Conservation (phyloP, 2,797 vertebrate species). For the Spea hammondii region DNA sequence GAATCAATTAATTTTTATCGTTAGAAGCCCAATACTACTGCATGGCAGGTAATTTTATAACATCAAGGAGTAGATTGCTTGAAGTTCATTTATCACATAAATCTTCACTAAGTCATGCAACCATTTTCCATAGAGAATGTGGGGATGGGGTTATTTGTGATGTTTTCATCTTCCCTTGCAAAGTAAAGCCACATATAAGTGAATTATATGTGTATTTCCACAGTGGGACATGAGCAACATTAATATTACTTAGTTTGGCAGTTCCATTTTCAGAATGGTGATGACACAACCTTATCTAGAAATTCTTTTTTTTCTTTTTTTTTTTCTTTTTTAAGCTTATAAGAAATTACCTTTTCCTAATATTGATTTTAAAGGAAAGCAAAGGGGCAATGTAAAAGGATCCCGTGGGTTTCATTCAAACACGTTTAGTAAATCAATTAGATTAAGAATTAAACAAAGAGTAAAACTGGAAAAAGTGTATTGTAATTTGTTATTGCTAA, state of each 20-base stretch:
- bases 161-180: slow-evolving; percentile 28
- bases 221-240: slow-evolving; percentile 52
- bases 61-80: slow-evolving; percentile 50
- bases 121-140: slow-evolving; percentile 54
- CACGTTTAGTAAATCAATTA: too few relatives aligned
- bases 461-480: too few relatives aligned
- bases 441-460: too few relatives aligned
- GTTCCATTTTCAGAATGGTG: slow-evolving; percentile 54
- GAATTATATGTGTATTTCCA: slow-evolving; percentile 56
- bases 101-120: slow-evolving; percentile 64
- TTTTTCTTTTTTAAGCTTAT: too few relatives aligned
- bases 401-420: too few relatives aligned
- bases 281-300: slow-evolving; percentile 52
- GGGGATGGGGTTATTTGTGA: slow-evolving; percentile 34
- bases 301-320: too few relatives aligned
- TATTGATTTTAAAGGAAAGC: too few relatives aligned
- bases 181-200: slow-evolving; percentile 51
- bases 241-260: slow-evolving; percentile 53
- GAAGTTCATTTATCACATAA: slow-evolving; percentile 58
- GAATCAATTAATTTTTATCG: slow-evolving; percentile 55
- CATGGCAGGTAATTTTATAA: slow-evolving; percentile 63
- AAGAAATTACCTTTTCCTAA: too few relatives aligned
- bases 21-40: slow-evolving; percentile 46
- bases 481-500: too few relatives aligned
- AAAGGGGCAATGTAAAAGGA: too few relatives aligned